These are phyloP conservation scores for Apotomis betuletana DNA, from an alignment of 2,888 invertebrate genomes.

Conservation along the genomic window DNA sequence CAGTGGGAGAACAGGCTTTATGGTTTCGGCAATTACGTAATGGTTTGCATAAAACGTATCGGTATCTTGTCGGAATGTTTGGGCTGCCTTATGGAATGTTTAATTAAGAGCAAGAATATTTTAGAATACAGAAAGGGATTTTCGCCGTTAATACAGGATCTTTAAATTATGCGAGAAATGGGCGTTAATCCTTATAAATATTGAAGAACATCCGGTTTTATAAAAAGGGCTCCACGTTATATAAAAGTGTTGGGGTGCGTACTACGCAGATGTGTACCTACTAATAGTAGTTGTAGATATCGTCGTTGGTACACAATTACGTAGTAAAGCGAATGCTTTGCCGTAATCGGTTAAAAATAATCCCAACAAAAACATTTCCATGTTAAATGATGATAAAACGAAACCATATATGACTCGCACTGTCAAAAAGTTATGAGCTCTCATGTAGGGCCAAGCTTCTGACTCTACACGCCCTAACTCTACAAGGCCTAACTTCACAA, in stretches of 20 bases:
- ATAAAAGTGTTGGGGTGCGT: background rate
- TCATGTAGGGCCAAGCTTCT: no score
- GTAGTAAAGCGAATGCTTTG: no score
- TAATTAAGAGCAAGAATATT: slow-evolving; percentile 36
- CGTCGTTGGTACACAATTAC: no score
- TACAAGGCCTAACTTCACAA: no score
- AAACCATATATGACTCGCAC: no score
- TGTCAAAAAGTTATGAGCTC: no score
- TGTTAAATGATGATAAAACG: no score
- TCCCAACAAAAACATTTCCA: no score
- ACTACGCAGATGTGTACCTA: background rate
- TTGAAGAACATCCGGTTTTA: slow-evolving; percentile 43
- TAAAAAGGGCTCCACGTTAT: background rate
- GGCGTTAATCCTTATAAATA: slow-evolving; percentile 12
- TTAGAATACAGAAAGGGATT: slow-evolving; percentile 31
- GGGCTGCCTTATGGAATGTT: slow-evolving; percentile 33
- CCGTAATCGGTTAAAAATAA: no score
- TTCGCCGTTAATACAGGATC: slow-evolving; percentile 22
- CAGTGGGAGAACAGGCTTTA: slow-evolving; percentile 31
- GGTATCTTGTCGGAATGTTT: slow-evolving; percentile 32
- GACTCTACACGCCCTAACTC: no score
- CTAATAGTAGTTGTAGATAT: background rate
- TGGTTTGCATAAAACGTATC: slow-evolving; percentile 37
- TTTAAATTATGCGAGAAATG: slow-evolving; percentile 21
- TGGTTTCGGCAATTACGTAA: slow-evolving; percentile 28